Evolutionary conservation across 2,888 invertebrate species (phyloP).

Genomic region (Sylvicola cinctus): DNA sequence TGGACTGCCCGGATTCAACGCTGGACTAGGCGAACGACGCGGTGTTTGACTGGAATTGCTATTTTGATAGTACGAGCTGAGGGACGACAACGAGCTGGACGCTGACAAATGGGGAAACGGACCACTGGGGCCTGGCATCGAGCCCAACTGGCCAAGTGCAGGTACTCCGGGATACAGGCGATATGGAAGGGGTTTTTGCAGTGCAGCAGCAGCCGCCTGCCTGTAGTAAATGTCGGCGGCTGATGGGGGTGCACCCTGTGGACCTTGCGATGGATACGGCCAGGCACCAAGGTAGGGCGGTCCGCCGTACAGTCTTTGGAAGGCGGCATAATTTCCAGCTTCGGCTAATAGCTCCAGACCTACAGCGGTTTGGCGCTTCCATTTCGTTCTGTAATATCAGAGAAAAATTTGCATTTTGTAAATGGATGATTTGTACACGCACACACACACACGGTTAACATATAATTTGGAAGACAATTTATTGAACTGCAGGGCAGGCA

Average conservation of each 20-base stretch:
- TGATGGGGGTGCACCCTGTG: slow-evolving; percentile 39
- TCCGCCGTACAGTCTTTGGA: slow-evolving; percentile 78
- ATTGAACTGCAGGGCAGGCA: no score
- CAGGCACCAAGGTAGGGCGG: slow-evolving; percentile 44
- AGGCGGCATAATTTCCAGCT: slow-evolving; percentile 96
- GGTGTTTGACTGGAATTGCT: slow-evolving; percentile 6
- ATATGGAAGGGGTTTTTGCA: slow-evolving; percentile 79
- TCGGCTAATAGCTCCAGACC: slow-evolving; percentile 91
- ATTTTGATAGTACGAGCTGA: slow-evolving; percentile 33
- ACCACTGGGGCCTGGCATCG: slow-evolving; percentile 20
- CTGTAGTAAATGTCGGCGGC: slow-evolving; percentile 65
- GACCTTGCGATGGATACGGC: slow-evolving; percentile 36
- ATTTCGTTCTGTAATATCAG: slow-evolving; percentile 57
- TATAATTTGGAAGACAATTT: neutral
- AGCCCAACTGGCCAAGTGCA: slow-evolving; percentile 16
- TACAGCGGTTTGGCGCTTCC: slow-evolving; percentile 97
- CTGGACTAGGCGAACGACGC: slow-evolving; percentile 20
- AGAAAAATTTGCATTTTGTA: slow-evolving; percentile 1
- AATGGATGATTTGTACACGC: neutral
- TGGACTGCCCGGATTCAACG: slow-evolving; percentile 25
- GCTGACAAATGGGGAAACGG: slow-evolving; percentile 31
- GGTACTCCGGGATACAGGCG: slow-evolving; percentile 26
- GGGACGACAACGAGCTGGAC: slow-evolving; percentile 37
- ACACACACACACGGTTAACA: slow-evolving; percentile 1
- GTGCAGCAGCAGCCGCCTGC: slow-evolving; percentile 55